Evolutionary conservation across 2,797 vertebrate genomes (phyloP).

Genomic region (Pagetopsis macropterus): DNA sequence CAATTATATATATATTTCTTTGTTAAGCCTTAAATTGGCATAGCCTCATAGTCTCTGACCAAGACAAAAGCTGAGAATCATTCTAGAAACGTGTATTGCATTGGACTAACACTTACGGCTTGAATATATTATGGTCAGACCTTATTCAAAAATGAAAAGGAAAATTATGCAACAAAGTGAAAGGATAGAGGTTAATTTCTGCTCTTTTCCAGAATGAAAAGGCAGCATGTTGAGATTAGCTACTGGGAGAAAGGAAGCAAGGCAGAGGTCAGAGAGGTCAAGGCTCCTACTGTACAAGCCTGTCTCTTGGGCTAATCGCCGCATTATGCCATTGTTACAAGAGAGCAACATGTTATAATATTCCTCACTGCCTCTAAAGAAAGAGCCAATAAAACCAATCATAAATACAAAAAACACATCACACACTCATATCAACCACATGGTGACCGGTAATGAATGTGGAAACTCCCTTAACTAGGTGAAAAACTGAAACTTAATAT

Average conservation of each 20-base stretch:
- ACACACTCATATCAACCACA: neutral
- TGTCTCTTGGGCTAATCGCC: conserved; percentile 35
- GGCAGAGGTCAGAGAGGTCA: conserved; percentile 23
- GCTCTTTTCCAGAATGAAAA: conserved; percentile 21
- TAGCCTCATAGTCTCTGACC: neutral
- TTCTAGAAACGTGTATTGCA: conserved; percentile 1
- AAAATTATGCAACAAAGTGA: conserved; percentile 10
- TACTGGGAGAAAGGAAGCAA: neutral
- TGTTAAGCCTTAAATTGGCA: too few species aligned
- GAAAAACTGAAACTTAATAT: neutral
- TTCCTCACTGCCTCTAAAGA: neutral
- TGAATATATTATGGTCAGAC: neutral
- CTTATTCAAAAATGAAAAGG: conserved; percentile 21
- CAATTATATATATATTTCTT: too few species aligned
- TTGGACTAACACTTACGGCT: neutral
- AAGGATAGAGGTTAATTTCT: conserved; percentile 49
- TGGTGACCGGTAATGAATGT: neutral
- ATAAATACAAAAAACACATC: too few species aligned
- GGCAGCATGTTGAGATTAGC: conserved; percentile 17
- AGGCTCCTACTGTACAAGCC: conserved; percentile 15
- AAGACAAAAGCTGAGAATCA: neutral
- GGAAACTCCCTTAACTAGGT: too few species aligned
- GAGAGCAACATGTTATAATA: conserved; percentile 18
- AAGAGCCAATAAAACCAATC: neutral
- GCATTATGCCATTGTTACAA: conserved; percentile 31